phyloP scores from a whole-genome alignment of 2,797 vertebrate genomes.

The Parauchenoglanis punctatus region DNA sequence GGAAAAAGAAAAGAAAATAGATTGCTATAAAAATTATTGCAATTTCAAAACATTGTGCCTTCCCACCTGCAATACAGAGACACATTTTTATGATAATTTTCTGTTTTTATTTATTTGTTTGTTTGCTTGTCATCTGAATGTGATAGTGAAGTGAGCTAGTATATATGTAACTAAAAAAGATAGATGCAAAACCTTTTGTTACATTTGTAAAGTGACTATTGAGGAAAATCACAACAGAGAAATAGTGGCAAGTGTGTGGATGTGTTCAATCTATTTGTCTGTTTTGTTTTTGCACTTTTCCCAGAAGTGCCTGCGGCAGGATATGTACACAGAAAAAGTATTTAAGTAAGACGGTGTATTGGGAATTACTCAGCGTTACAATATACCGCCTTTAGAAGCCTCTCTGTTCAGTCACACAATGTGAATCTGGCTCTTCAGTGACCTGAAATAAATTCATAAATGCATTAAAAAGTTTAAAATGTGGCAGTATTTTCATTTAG shows the following conservation, averaged over 20 bases:
- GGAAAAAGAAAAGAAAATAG: conserved; percentile 11
- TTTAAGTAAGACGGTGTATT: conserved; percentile 69
- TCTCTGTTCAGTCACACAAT: conserved; percentile 61
- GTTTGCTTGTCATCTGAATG: conserved; percentile 27
- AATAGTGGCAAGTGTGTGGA: conserved; percentile 52
- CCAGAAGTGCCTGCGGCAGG: conserved; percentile 65
- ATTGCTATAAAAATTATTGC: conserved; percentile 36
- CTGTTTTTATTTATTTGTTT: conserved; percentile 1
- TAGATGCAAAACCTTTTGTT: conserved; percentile 62
- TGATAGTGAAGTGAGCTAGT: conserved; percentile 32
- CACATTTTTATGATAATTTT: conserved; percentile 12
- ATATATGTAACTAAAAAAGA: conserved; percentile 58
- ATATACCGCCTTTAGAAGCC: conserved; percentile 65
- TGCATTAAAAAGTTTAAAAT: conserved; percentile 65
- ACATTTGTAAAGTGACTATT: conserved; percentile 58
- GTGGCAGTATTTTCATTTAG: conserved; percentile 70
- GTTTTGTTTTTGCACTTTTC: conserved; percentile 56
- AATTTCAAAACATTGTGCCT: conserved; percentile 28
- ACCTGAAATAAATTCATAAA: conserved; percentile 71
- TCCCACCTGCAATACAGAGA: conserved; percentile 13
- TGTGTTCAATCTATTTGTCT: conserved; percentile 57
- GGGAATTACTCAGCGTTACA: conserved; percentile 70
- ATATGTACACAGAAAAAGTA: conserved; percentile 67
- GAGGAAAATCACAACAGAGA: conserved; percentile 23
- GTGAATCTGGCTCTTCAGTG: conserved; percentile 54